Percentiles rank a stretch among this genome's conserved stretches.
These are phyloP conservation scores for Molossus alvarezi DNA, from an alignment of 2,797 vertebrate species.

Conservation along the genomic window DNA sequence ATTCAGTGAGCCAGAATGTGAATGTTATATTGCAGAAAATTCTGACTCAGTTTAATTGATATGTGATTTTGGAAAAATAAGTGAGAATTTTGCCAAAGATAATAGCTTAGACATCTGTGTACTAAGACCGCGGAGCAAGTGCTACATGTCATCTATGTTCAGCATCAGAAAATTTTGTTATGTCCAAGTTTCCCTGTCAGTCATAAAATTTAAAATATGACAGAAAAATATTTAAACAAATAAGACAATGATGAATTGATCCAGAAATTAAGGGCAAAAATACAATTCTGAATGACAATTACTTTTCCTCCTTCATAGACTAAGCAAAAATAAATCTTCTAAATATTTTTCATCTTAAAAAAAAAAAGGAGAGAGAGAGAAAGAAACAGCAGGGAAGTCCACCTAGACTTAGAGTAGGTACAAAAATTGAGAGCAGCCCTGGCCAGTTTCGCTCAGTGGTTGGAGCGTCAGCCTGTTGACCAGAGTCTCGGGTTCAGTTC, in stretches of 20 bases:
- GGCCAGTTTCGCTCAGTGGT: too few species aligned
- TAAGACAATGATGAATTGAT: constrained; percentile 44
- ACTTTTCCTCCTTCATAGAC: not conserved
- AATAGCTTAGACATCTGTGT: constrained; percentile 73
- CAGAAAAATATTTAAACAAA: constrained; percentile 65
- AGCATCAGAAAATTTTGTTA: constrained; percentile 52
- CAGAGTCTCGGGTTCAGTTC: too few species aligned
- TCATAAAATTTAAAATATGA: constrained; percentile 69
- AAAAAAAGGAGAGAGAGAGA: not conserved
- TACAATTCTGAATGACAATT: not conserved
- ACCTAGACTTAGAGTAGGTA: constrained; percentile 5
- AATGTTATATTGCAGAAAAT: constrained; percentile 26
- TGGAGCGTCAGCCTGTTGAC: too few species aligned
- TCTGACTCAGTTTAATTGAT: constrained; percentile 74
- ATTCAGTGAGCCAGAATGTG: not conserved
- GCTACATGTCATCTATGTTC: constrained; percentile 40
- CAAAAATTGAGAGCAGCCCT: not conserved
- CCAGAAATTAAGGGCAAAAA: constrained; percentile 39
- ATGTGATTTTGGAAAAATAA: constrained; percentile 73
- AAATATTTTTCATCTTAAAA: not conserved
- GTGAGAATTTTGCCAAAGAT: constrained; percentile 54
- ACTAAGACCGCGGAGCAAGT: constrained; percentile 53
- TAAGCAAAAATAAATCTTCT: constrained; percentile 22
- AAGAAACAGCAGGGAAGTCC: not conserved
- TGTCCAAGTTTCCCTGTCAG: constrained; percentile 57